Evolutionary conservation across 2,888 invertebrate species (phyloP).

Genomic region (Heteropelma amictum): DNA sequence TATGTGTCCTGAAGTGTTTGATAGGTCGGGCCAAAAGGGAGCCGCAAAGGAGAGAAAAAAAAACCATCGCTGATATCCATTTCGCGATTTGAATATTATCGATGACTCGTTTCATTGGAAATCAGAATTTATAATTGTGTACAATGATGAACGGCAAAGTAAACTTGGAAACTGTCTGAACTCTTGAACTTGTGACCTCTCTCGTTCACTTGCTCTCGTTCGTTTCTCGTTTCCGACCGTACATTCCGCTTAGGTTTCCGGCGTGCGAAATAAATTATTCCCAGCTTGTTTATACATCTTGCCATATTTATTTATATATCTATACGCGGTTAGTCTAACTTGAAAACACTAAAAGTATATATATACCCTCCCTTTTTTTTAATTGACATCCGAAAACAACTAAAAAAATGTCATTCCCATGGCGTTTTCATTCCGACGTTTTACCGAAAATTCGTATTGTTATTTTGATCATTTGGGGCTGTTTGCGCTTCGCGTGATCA

Average conservation of each 20-base stretch:
- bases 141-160: slow-evolving; percentile 2
- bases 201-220: slow-evolving; percentile 42
- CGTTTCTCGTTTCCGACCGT: slow-evolving; percentile 38
- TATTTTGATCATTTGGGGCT: too few species aligned
- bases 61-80: background rate
- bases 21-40: background rate
- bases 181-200: slow-evolving; percentile 72
- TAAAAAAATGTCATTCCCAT: slow-evolving; percentile 12
- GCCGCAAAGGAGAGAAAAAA: background rate
- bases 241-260: slow-evolving; percentile 43
- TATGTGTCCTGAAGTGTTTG: background rate
- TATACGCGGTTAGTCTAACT: background rate
- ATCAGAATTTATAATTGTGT: slow-evolving; percentile 39
- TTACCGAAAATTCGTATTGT: background rate
- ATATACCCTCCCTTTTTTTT: background rate
- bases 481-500: too few species aligned
- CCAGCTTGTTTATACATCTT: background rate
- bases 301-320: background rate
- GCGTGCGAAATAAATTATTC: slow-evolving; percentile 60
- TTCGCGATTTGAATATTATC: slow-evolving; percentile 37
- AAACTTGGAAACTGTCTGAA: slow-evolving; percentile 56
- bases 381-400: background rate
- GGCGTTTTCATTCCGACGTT: background rate
- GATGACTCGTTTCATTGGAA: slow-evolving; percentile 46
- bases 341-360: slow-evolving; percentile 1